Conservation (phyloP, 2,113 vertebrate species). For the Brachionichthys hirsutus region DNA sequence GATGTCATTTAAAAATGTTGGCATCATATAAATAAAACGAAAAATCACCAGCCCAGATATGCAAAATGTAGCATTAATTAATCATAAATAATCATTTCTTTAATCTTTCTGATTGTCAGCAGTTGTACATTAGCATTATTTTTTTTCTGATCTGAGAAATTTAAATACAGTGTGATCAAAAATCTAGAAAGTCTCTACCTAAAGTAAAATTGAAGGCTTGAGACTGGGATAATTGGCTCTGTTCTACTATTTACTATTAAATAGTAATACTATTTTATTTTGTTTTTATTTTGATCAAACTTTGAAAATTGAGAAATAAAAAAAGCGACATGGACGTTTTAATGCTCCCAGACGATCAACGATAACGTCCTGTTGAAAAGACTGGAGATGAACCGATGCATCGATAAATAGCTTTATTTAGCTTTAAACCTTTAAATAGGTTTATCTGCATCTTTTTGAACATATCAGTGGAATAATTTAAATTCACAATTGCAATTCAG, state of each 20-base stretch:
- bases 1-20: not conserved
- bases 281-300: too few species aligned
- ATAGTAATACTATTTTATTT: too few species aligned
- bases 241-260: not conserved
- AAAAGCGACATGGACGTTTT: too few species aligned
- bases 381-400: too few species aligned
- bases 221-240: not conserved
- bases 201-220: not conserved
- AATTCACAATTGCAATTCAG: not conserved
- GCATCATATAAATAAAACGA: not conserved
- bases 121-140: not conserved
- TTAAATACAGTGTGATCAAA: not conserved
- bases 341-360: too few species aligned
- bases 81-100: not conserved
- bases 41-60: too few species aligned
- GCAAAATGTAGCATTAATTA: not conserved
- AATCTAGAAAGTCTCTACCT: not conserved
- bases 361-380: too few species aligned
- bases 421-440: too few species aligned
- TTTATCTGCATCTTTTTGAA: conserved; percentile 30
- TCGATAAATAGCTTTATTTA: too few species aligned
- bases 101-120: not conserved
- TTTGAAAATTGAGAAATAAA: too few species aligned
- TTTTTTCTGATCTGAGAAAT: not conserved
- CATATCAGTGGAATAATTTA: conserved; percentile 5